These are phyloP conservation scores for Silurus meridionalis DNA, from an alignment of 2,113 vertebrate genomes.

Conservation along the genomic window DNA sequence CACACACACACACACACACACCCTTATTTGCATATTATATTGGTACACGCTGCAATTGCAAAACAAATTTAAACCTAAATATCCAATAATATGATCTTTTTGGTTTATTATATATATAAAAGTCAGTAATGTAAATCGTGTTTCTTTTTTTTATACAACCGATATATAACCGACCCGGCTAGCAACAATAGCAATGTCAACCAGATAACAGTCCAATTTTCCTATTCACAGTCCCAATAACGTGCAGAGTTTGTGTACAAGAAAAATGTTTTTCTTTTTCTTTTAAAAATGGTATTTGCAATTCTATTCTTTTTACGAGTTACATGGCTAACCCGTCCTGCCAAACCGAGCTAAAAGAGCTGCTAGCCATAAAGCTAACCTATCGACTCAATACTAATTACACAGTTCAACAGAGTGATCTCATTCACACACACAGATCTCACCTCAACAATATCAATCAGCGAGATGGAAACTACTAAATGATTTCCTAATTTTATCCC, in stretches of 20 bases:
- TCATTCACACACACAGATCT: too few species aligned
- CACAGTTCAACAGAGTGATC: neutral
- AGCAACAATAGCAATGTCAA: neutral
- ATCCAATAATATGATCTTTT: too few species aligned
- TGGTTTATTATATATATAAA: too few species aligned
- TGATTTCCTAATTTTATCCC: neutral
- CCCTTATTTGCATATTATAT: too few species aligned
- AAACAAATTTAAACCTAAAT: too few species aligned
- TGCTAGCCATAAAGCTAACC: slow-evolving; percentile 12
- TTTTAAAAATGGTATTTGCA: neutral
- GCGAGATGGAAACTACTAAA: neutral
- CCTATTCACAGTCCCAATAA: too few species aligned
- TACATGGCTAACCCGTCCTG: slow-evolving; percentile 12
- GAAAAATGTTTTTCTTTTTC: too few species aligned
- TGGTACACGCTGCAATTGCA: too few species aligned
- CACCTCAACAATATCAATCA: too few species aligned
- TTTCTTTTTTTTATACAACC: neutral
- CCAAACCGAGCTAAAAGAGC: slow-evolving; percentile 10
- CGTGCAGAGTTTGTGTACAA: neutral
- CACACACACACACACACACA: neutral
- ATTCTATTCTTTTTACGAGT: neutral
- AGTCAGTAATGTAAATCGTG: too few species aligned
- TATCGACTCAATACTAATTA: neutral
- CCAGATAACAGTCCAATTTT: neutral
- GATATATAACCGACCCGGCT: neutral